phyloP scores from a whole-genome alignment of 1,140 invertebrate genomes.

The Drosophila paulistorum region DNA sequence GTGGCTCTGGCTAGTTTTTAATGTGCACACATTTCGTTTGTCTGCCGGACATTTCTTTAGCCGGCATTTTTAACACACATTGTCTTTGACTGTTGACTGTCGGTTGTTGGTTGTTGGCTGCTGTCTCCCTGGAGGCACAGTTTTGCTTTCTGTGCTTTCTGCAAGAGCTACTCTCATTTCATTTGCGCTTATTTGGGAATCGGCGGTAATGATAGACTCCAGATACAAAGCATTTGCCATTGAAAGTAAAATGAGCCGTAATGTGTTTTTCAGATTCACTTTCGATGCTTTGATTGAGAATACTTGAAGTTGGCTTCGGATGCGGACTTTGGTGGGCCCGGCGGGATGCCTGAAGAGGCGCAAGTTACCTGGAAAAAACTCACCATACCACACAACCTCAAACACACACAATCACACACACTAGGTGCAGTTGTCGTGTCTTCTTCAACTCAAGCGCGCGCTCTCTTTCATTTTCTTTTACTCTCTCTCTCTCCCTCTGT shows the following conservation, averaged over 20 bases:
- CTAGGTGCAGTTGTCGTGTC: slow-evolving; percentile 42
- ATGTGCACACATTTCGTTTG: slow-evolving; percentile 50
- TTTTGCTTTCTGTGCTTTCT: slow-evolving; percentile 16
- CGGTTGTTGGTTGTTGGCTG: not conserved
- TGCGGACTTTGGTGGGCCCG: slow-evolving; percentile 1
- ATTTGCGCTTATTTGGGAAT: slow-evolving; percentile 16
- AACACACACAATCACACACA: not conserved
- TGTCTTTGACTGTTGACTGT: slow-evolving; percentile 6
- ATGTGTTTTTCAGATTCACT: slow-evolving; percentile 70
- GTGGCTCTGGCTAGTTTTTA: slow-evolving; percentile 43
- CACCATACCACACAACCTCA: slow-evolving; percentile 46
- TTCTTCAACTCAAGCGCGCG: slow-evolving; percentile 45
- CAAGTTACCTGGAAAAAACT: slow-evolving; percentile 28
- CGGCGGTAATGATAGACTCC: slow-evolving; percentile 5
- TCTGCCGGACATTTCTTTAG: slow-evolving; percentile 54
- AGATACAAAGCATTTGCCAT: slow-evolving; percentile 43
- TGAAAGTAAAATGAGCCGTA: slow-evolving; percentile 48
- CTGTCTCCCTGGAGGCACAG: slow-evolving; percentile 42
- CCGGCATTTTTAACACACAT: slow-evolving; percentile 61
- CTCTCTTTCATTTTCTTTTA: slow-evolving; percentile 18
- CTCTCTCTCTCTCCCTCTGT: slow-evolving; percentile 17
- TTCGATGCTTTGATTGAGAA: slow-evolving; percentile 74
- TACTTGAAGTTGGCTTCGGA: slow-evolving; percentile 39
- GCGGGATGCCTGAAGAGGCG: slow-evolving; percentile 19
- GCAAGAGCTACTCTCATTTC: slow-evolving; percentile 39